Percentiles rank a stretch among this genome's conserved stretches.
Evolutionary conservation across 2,113 vertebrate species (phyloP).

Genomic region (Tachysurus vachellii): DNA sequence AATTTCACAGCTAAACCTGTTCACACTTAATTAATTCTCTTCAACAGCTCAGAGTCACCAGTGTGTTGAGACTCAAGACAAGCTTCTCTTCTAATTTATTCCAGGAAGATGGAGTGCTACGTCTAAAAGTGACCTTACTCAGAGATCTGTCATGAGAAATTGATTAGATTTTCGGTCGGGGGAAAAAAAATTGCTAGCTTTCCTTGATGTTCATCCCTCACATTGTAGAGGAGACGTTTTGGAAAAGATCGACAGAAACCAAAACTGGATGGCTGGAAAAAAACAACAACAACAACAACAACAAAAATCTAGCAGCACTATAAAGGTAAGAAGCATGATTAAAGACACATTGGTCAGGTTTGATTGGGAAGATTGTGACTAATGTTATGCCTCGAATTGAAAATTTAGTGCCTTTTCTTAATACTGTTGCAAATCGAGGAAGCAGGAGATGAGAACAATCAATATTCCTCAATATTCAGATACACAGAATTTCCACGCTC

Average conservation of each 20-base stretch:
- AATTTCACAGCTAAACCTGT: not conserved
- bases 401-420: not conserved
- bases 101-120: constrained; percentile 23
- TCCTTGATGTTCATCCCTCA: not conserved
- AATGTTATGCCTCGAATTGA: not conserved
- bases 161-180: not conserved
- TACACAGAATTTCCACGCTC: constrained; percentile 19
- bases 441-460: constrained; percentile 22
- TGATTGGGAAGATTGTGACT: not conserved
- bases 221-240: not conserved
- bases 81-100: constrained; percentile 32
- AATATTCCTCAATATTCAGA: constrained; percentile 25
- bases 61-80: constrained; percentile 20
- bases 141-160: constrained; percentile 3
- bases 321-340: constrained; percentile 1
- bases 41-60: constrained; percentile 10
- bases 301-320: not conserved
- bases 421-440: not conserved
- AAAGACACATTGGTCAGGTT: not conserved
- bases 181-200: not conserved
- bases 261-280: not conserved
- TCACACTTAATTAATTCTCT: constrained; percentile 30
- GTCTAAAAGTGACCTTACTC: constrained; percentile 21
- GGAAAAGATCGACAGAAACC: not conserved
- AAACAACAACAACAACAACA: no score